These are phyloP conservation scores for Incurvaria masculella DNA, from an alignment of 2,888 invertebrate species.

Conservation along the genomic window DNA sequence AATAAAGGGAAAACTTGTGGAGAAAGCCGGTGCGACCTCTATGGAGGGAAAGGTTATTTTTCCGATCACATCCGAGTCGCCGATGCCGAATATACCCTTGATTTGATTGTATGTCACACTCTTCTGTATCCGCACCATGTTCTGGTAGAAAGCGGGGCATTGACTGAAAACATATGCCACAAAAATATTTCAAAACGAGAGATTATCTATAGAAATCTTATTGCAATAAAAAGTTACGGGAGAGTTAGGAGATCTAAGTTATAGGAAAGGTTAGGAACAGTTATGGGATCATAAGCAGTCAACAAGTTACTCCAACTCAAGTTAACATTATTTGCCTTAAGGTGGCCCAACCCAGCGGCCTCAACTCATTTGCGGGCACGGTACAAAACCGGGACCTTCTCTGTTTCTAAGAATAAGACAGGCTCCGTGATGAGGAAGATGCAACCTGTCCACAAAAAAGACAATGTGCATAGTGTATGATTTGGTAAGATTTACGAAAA, in stretches of 20 bases:
- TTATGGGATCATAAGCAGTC: neutral
- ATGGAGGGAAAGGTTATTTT: constrained; percentile 96
- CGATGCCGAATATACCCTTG: constrained; percentile 97
- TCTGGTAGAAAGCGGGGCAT: constrained; percentile 89
- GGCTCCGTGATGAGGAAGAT: no score
- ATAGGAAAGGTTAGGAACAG: neutral
- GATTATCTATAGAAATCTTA: neutral
- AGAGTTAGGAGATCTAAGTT: no score
- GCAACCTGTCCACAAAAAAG: no score
- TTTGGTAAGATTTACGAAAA: no score
- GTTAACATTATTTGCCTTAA: no score
- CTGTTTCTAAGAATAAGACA: no score
- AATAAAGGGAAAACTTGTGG: constrained; percentile 86
- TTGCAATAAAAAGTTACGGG: no score
- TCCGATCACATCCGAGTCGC: constrained; percentile 92
- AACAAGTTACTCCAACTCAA: constrained; percentile 2
- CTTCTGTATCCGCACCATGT: constrained; percentile 89
- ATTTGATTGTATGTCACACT: constrained; percentile 97
- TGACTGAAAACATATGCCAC: constrained; percentile 63
- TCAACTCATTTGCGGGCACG: no score
- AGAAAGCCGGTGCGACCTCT: constrained; percentile 93
- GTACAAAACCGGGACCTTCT: no score
- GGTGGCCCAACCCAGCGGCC: no score
- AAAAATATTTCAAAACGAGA: constrained; percentile 9
- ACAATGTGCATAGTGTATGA: no score